A percentile compares a stretch with the other conserved stretches of the same genome.
Conservation (phyloP, 1,140 invertebrate species). For the Oppia nitens region DNA sequence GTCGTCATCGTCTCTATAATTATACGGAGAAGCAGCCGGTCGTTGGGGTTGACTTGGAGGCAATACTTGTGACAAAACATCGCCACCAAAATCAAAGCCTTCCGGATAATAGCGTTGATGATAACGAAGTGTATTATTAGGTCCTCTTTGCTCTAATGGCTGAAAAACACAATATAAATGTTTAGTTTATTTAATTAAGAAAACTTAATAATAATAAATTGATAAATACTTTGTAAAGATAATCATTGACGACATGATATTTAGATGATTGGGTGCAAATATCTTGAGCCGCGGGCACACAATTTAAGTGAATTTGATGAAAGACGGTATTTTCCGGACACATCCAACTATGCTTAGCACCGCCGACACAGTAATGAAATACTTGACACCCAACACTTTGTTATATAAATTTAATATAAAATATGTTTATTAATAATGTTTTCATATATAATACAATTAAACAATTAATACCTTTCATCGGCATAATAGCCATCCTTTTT, state of each 20-base stretch:
- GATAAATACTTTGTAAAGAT: conserved; percentile 65
- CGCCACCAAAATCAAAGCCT: conserved; percentile 21
- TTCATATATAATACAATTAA: neutral
- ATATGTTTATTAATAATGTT: too few relatives aligned
- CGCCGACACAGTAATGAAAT: conserved; percentile 84
- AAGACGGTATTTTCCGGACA: conserved; percentile 80
- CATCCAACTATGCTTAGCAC: conserved; percentile 59
- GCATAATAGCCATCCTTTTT: conserved; percentile 79
- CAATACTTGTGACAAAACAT: conserved; percentile 5
- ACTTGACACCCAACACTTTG: conserved; percentile 11
- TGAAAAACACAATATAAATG: conserved; percentile 11
- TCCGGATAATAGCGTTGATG: conserved; percentile 47
- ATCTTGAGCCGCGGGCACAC: conserved; percentile 74
- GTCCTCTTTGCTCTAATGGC: conserved; percentile 22
- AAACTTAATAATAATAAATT: neutral
- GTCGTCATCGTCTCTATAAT: neutral
- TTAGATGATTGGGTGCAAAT: conserved; percentile 73
- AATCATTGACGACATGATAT: conserved; percentile 82
- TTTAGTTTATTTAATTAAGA: neutral
- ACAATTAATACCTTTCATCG: conserved; percentile 31
- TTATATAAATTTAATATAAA: too few relatives aligned
- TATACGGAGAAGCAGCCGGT: neutral
- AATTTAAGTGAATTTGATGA: conserved; percentile 77
- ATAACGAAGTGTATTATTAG: conserved; percentile 60
- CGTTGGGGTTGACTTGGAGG: neutral